Evolutionary conservation across 2,888 invertebrate species (phyloP), one percentile per base, ranked within the genome.

Genomic region (Ochropleura plecta): DNA sequence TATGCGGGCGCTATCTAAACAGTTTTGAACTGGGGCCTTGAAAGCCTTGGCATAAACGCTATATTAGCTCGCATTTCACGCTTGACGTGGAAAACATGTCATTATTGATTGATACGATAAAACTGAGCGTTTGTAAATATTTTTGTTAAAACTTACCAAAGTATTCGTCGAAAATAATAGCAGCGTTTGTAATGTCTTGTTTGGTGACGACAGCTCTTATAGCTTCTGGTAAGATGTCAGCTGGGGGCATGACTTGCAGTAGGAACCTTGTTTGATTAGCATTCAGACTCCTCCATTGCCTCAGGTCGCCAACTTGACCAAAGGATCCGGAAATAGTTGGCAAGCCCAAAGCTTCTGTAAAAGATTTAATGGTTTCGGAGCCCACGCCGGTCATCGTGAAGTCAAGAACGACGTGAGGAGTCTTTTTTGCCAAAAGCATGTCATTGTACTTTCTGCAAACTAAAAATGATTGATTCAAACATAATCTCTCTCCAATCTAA

Each of bases 141-240:
- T 67, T 65, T 65, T 18, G 40, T 14, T 44, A 68, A 30, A 53
- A 82, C 97, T 90, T 92, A 98, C 98, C 98, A 91, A 99, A 99
- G 57, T 97, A 97, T 44, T 98, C 97, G 90, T 99, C 99, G 92
- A 98, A 99, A 64, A 99, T 97, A 67, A 99, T 98, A 9, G 98
- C 99, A 18, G 99, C 99, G 91, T 99, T 99, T 7, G 98, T 98
- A 73, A 99, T 98, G 90, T 99, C 98, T 94, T 99, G 98, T 82
- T 97, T 97, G 0, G 97, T 96, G 6, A 98, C 98, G 85, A 99
- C 97, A 63, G 98, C 98, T 73, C 98, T 96, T 0, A 99, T 97
- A 1, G 98, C 97, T 93, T 98, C 98, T 0, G 99, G 98, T 81
- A 99, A 97, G 49, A 98, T 96, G 90, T 99, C 99, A 0, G 98